Conservation (phyloP, 2,797 vertebrate genomes). For the Naso thynnoides region DNA sequence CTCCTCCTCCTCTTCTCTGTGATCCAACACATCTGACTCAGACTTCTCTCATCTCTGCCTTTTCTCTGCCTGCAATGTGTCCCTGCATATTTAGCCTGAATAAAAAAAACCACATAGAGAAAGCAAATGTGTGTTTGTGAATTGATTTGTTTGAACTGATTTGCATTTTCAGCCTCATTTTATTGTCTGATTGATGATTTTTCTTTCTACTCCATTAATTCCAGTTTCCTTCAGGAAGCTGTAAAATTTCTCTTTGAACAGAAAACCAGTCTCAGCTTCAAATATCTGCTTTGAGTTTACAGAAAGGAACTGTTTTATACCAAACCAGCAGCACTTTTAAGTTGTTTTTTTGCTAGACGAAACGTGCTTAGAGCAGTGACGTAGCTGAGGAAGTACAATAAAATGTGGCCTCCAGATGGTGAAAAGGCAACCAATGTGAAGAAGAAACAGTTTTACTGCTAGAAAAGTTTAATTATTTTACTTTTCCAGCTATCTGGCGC, state of each 20-base stretch:
- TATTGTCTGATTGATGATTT: conserved; percentile 26
- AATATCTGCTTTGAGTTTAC: conserved; percentile 34
- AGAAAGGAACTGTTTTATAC: not conserved
- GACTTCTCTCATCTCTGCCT: conserved; percentile 26
- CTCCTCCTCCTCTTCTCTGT: conserved; percentile 10
- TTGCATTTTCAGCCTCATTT: conserved; percentile 17
- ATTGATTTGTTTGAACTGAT: conserved; percentile 48
- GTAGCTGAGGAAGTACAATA: not conserved
- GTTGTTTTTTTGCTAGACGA: not conserved
- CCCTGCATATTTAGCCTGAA: conserved; percentile 43
- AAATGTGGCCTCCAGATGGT: not conserved
- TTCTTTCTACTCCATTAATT: conserved; percentile 1
- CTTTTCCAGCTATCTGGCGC: not conserved
- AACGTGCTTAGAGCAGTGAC: not conserved
- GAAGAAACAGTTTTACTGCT: not conserved
- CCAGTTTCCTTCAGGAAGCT: conserved; percentile 26
- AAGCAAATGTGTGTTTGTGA: conserved; percentile 55
- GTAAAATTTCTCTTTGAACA: conserved; percentile 14
- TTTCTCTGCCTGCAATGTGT: not conserved
- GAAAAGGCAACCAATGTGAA: rapidly evolving
- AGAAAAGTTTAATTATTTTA: not conserved
- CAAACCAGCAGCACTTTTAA: conserved; percentile 9
- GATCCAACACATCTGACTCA: conserved; percentile 37
- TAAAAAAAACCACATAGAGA: conserved; percentile 38
- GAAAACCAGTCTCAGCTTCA: conserved; percentile 19